phyloP scores from a whole-genome alignment of 1,140 invertebrate genomes.

The Trichonephila clavipes region DNA sequence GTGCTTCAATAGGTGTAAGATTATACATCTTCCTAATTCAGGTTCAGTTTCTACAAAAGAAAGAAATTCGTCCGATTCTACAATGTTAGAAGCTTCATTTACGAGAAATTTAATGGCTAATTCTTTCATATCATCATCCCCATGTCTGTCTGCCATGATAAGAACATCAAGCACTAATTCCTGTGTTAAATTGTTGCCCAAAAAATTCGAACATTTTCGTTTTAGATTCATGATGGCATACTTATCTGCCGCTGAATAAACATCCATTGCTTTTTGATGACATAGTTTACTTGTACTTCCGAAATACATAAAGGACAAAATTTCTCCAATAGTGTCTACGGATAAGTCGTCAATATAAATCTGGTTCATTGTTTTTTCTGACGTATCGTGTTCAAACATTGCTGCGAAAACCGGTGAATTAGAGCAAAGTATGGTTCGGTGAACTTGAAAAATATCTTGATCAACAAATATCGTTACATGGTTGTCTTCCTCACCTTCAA shows the following conservation, averaged over 20 bases:
- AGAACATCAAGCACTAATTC: conserved; percentile 33
- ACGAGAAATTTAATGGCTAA: conserved; percentile 16
- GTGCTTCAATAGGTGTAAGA: conserved; percentile 4
- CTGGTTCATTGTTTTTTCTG: conserved; percentile 27
- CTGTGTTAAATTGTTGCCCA: conserved; percentile 40
- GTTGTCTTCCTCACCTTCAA: conserved; percentile 30
- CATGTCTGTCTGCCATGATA: conserved; percentile 38
- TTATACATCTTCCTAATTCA: conserved; percentile 40
- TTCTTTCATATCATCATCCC: conserved; percentile 40
- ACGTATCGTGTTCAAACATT: conserved; percentile 63
- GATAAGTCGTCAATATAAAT: conserved; percentile 54
- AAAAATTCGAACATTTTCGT: conserved; percentile 53
- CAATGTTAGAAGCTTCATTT: conserved; percentile 8
- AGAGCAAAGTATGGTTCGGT: conserved; percentile 42
- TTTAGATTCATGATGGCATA: conserved; percentile 68
- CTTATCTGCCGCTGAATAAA: conserved; percentile 76
- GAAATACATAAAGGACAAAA: conserved; percentile 56
- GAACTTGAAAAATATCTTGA: conserved; percentile 42
- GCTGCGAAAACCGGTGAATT: conserved; percentile 53
- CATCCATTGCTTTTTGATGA: conserved; percentile 46
- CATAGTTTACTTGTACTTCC: conserved; percentile 22
- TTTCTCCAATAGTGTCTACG: conserved; percentile 43
- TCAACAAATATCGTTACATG: conserved; percentile 13
- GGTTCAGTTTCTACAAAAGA: conserved; percentile 43
- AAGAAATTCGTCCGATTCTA: conserved; percentile 49